phyloP scores from a whole-genome alignment of 2,797 vertebrate species.

The Zalophus californianus region DNA sequence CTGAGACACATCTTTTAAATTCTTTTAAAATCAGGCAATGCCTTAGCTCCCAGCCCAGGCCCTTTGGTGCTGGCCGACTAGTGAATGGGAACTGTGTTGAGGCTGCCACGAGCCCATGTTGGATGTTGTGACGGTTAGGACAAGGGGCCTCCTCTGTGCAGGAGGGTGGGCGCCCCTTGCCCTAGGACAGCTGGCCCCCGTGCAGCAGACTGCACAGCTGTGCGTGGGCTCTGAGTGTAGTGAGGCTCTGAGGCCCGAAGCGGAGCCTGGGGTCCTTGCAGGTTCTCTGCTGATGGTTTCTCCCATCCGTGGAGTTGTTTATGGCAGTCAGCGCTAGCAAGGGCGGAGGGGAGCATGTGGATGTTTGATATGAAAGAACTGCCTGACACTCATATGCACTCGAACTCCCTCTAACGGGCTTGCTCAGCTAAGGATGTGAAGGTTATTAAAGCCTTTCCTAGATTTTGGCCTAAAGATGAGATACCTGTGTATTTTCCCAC shows the following conservation, averaged over 20 bases:
- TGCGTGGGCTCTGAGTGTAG: neutral
- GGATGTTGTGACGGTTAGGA: neutral
- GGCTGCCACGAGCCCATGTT: fast-evolving
- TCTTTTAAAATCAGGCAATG: neutral
- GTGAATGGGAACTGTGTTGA: neutral
- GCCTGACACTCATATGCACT: neutral
- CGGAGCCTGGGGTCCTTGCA: too few species aligned
- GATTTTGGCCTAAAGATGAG: fast-evolving
- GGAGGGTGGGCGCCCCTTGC: neutral
- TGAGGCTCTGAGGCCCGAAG: neutral
- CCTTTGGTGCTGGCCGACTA: neutral
- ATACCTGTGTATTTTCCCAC: neutral
- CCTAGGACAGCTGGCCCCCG: neutral
- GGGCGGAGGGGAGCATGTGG: fast-evolving
- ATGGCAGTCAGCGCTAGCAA: fast-evolving
- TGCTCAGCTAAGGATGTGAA: fast-evolving
- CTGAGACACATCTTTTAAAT: neutral
- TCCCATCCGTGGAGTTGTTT: fast-evolving
- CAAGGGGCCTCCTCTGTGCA: neutral
- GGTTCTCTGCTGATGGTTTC: neutral
- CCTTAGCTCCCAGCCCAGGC: neutral
- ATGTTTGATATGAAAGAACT: fast-evolving
- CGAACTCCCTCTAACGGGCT: neutral
- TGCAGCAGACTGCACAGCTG: fast-evolving
- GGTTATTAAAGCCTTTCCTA: fast-evolving